These are phyloP conservation scores for Epinephelus fuscoguttatus DNA, from an alignment of 2,113 vertebrate species.

Conservation along the genomic window DNA sequence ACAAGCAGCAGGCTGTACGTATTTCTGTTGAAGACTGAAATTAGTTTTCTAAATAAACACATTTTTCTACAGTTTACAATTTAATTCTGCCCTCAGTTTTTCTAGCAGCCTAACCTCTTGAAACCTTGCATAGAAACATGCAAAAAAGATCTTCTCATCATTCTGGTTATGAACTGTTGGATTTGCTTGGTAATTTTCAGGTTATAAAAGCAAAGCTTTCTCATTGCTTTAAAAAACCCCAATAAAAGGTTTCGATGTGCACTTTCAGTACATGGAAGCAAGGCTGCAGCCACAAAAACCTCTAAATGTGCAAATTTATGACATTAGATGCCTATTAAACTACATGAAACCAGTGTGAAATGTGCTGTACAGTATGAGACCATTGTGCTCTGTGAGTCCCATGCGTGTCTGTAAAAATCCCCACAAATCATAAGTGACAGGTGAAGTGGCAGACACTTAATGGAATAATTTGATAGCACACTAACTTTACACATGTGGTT, in stretches of 20 bases:
- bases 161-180: neutral
- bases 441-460: constrained; percentile 43
- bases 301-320: neutral
- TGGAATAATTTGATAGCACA: constrained; percentile 32
- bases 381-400: neutral
- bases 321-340: neutral
- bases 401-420: constrained; percentile 28
- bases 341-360: constrained; percentile 14
- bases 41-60: constrained; percentile 8
- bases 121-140: neutral
- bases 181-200: neutral
- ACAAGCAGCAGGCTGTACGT: neutral
- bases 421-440: constrained; percentile 26
- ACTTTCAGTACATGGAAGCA: neutral
- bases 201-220: constrained; percentile 10
- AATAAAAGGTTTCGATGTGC: neutral
- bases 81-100: neutral
- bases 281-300: neutral
- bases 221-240: constrained; percentile 2
- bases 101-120: neutral
- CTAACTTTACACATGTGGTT: constrained; percentile 22
- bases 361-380: neutral
- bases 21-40: constrained; percentile 15
- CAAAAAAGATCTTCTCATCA: neutral
- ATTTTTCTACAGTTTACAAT: neutral